Evolutionary conservation across 2,888 invertebrate species (phyloP).

Genomic region (Oligia fasciuncula): DNA sequence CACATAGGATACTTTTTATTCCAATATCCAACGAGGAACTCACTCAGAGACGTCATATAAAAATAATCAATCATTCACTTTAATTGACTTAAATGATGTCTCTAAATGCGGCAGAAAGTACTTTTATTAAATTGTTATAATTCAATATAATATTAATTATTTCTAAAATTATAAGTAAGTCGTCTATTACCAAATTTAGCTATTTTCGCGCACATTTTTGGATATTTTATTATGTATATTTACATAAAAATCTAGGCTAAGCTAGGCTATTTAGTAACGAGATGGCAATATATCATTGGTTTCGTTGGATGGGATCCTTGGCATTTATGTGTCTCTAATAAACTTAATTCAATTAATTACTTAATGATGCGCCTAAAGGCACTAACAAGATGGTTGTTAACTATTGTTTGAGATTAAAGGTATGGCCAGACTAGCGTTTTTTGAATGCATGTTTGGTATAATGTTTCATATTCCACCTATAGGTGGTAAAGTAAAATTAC

Average conservation of each 20-base stretch:
- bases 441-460: neutral
- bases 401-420: conserved; percentile 24
- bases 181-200: neutral
- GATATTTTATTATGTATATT: neutral
- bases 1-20: no score
- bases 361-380: conserved; percentile 34
- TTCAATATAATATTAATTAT: neutral
- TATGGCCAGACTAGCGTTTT: neutral
- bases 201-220: neutral
- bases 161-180: conserved; percentile 1
- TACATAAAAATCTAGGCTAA: conserved; percentile 30
- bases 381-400: conserved; percentile 19
- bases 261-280: conserved; percentile 22
- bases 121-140: no score
- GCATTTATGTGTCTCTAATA: conserved; percentile 43
- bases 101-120: neutral
- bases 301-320: conserved; percentile 42
- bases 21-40: neutral
- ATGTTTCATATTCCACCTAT: no score
- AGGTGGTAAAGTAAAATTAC: no score
- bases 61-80: neutral
- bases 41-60: no score
- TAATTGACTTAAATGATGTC: neutral
- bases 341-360: conserved; percentile 40
- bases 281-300: conserved; percentile 30